phyloP scores from a whole-genome alignment of 2,888 invertebrate species.

The Hylaea fasciaria region DNA sequence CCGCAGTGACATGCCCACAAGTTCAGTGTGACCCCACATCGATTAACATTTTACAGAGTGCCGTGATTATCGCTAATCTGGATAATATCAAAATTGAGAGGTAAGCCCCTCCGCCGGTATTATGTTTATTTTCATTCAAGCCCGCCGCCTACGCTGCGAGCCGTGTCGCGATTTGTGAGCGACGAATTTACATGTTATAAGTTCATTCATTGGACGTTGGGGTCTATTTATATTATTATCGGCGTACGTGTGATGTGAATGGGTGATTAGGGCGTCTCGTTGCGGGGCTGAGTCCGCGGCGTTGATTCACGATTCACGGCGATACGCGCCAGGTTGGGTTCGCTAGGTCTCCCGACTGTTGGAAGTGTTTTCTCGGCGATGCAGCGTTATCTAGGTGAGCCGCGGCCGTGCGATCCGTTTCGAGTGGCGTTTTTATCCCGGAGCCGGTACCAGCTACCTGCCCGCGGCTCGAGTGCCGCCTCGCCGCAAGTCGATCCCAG shows the following conservation, averaged over 20 bases:
- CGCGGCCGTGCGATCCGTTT: conserved; percentile 74
- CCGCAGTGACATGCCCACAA: conserved; percentile 71
- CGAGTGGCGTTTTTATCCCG: conserved; percentile 82
- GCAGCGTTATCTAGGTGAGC: conserved; percentile 75
- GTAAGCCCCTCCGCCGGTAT: conserved; percentile 59
- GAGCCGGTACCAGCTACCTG: conserved; percentile 67
- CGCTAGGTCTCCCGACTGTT: conserved; percentile 48
- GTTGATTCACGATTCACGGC: conserved; percentile 60
- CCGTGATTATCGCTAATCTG: conserved; percentile 79
- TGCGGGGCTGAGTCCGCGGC: conserved; percentile 47
- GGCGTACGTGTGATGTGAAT: conserved; percentile 75
- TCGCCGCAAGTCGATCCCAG: conserved; percentile 60
- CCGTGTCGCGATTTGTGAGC: conserved; percentile 82
- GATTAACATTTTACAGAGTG: conserved; percentile 64
- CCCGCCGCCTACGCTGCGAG: conserved; percentile 77
- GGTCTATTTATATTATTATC: conserved; percentile 79
- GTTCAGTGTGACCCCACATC: conserved; percentile 67
- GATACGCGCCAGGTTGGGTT: conserved; percentile 45
- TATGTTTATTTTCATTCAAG: conserved; percentile 82
- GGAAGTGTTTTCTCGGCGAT: conserved; percentile 56
- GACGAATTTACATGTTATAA: conserved; percentile 83
- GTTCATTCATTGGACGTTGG: conserved; percentile 79
- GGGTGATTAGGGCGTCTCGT: conserved; percentile 69
- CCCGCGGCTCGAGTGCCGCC: conserved; percentile 52
- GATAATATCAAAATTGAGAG: conserved; percentile 82